These are phyloP conservation scores for Emydura subglobosa DNA, from an alignment of 2,113 vertebrate genomes.

Conservation along the genomic window DNA sequence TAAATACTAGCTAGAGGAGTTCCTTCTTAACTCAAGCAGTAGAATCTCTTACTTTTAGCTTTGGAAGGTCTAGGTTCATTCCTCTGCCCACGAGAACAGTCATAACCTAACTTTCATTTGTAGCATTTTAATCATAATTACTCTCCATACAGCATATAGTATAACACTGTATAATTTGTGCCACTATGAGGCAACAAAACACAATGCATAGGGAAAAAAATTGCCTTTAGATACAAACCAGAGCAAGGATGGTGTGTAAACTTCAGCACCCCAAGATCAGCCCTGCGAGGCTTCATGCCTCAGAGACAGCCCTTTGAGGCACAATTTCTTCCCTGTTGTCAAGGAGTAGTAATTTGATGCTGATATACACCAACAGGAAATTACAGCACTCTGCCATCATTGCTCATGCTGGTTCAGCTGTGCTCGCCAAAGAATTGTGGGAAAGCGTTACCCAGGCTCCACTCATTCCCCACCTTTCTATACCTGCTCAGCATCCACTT, in stretches of 20 bases:
- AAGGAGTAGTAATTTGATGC: neutral
- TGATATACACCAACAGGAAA: slow-evolving; percentile 16
- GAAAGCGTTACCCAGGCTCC: neutral
- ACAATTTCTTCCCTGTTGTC: neutral
- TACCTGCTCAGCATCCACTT: neutral
- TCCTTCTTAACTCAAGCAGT: neutral
- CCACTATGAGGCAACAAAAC: slow-evolving; percentile 46
- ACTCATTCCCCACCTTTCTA: neutral
- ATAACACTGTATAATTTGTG: neutral
- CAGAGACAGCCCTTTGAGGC: neutral
- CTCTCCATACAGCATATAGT: neutral
- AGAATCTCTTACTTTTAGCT: neutral
- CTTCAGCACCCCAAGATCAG: neutral
- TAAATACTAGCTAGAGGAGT: neutral
- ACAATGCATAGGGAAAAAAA: slow-evolving; percentile 32
- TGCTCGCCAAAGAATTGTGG: neutral
- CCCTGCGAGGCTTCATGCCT: neutral
- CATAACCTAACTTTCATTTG: neutral
- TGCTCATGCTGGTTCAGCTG: neutral
- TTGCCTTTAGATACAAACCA: slow-evolving; percentile 6
- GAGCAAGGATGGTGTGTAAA: neutral
- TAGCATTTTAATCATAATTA: slow-evolving; percentile 19
- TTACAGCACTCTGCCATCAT: neutral
- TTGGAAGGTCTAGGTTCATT: slow-evolving; percentile 41
- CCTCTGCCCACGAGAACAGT: neutral